phyloP scores from a whole-genome alignment of 1,140 invertebrate species.

The Papilio dardanus region DNA sequence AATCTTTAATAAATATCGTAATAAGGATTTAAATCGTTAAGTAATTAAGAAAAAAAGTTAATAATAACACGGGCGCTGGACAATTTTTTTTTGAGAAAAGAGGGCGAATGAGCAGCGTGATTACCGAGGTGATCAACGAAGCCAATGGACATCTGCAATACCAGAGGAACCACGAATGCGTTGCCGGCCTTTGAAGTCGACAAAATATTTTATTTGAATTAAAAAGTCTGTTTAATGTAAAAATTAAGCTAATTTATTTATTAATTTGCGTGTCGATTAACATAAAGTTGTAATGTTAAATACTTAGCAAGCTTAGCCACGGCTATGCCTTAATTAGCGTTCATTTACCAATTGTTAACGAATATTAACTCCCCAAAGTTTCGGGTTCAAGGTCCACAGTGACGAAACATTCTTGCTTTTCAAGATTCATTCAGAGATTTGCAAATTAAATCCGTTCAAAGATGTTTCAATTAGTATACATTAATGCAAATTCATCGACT shows the following conservation, averaged over 20 bases:
- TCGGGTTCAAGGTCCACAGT: slow-evolving; percentile 18
- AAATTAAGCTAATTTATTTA: not conserved
- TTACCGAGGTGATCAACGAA: too few relatives aligned
- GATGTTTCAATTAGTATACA: slow-evolving; percentile 23
- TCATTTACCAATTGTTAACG: slow-evolving; percentile 38
- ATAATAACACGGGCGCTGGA: too few relatives aligned
- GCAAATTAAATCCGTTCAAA: slow-evolving; percentile 18
- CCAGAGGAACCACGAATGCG: too few relatives aligned
- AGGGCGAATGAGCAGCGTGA: too few relatives aligned
- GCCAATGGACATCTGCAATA: too few relatives aligned
- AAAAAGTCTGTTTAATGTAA: too few relatives aligned
- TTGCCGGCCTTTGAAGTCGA: too few relatives aligned
- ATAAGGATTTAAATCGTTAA: too few relatives aligned
- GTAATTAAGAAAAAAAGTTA: too few relatives aligned
- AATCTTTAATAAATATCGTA: too few relatives aligned
- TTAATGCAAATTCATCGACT: slow-evolving; percentile 5
- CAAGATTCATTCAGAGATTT: not conserved
- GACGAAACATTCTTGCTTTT: not conserved
- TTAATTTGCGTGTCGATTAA: slow-evolving; percentile 2
- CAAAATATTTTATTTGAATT: too few relatives aligned
- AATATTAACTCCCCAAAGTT: slow-evolving; percentile 40
- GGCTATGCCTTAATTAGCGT: slow-evolving; percentile 25
- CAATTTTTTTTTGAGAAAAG: too few relatives aligned
- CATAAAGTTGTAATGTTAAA: slow-evolving; percentile 2
- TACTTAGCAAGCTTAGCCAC: slow-evolving; percentile 2